These are phyloP conservation scores for Smutsia temminckii DNA, from an alignment of 2,797 vertebrate species.

Conservation along the genomic window DNA sequence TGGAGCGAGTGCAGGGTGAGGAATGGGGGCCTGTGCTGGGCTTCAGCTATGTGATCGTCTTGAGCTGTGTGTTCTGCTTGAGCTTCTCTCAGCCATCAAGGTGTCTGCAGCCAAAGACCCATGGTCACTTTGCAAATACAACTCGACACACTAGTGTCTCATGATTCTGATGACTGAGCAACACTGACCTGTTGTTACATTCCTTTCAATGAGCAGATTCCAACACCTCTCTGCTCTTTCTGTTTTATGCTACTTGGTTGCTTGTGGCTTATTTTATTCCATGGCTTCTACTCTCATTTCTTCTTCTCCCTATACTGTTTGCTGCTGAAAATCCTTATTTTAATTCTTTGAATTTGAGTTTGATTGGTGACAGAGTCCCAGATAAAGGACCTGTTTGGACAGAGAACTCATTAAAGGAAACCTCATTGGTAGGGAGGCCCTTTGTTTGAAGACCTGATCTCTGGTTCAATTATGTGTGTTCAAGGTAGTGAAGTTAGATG, in stretches of 20 bases:
- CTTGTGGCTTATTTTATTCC: not conserved
- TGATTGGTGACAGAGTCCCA: not conserved
- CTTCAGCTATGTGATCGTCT: not conserved
- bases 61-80: not conserved
- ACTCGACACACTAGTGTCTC: not conserved
- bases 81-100: not conserved
- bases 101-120: not conserved
- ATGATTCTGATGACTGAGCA: not conserved
- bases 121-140: not conserved
- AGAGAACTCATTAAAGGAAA: not conserved
- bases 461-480: not conserved
- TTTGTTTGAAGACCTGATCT: not conserved
- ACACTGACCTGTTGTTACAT: not conserved
- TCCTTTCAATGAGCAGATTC: not conserved
- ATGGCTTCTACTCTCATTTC: not conserved
- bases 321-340: slow-evolving; percentile 6
- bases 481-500: not conserved
- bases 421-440: not conserved
- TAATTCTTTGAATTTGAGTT: not conserved
- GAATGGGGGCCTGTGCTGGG: not conserved
- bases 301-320: not conserved
- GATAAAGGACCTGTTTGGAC: not conserved
- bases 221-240: not conserved
- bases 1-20: not conserved
- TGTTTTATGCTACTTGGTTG: not conserved